Evolutionary conservation across 2,797 vertebrate genomes (phyloP).

Genomic region (Chelmon rostratus): DNA sequence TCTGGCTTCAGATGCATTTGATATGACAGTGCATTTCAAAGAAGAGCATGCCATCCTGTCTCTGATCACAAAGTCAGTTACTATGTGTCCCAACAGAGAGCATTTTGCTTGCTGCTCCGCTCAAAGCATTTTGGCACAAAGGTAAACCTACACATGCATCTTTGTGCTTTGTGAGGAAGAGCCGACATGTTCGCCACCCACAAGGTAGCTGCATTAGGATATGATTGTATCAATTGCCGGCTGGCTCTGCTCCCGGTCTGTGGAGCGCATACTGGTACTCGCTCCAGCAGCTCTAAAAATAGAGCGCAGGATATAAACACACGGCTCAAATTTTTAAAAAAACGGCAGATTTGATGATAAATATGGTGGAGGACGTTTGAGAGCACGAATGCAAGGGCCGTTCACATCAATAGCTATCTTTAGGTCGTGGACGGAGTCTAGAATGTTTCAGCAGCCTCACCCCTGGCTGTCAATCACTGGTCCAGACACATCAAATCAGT

Average conservation of each 20-base stretch:
- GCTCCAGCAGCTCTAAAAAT: slow-evolving; percentile 57
- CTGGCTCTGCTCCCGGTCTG: slow-evolving; percentile 65
- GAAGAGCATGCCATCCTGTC: neutral
- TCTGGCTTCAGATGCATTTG: slow-evolving; percentile 28
- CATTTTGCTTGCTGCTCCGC: slow-evolving; percentile 27
- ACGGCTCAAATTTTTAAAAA: slow-evolving; percentile 17
- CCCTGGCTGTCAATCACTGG: neutral
- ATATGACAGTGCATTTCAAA: slow-evolving; percentile 5
- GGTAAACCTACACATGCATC: slow-evolving; percentile 41
- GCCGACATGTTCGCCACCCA: slow-evolving; percentile 61
- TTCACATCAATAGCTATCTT: slow-evolving; percentile 7
- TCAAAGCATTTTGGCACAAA: slow-evolving; percentile 42
- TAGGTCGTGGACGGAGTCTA: neutral
- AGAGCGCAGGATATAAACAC: slow-evolving; percentile 47
- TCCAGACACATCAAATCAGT: slow-evolving; percentile 13
- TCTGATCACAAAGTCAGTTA: neutral
- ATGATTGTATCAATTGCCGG: slow-evolving; percentile 67
- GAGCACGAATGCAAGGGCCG: neutral
- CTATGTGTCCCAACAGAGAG: slow-evolving; percentile 8
- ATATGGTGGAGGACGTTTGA: slow-evolving; percentile 13
- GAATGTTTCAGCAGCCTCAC: neutral
- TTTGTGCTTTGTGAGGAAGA: slow-evolving; percentile 34
- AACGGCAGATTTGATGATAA: slow-evolving; percentile 20
- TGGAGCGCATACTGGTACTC: slow-evolving; percentile 48
- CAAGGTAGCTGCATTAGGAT: slow-evolving; percentile 56